phyloP scores from a whole-genome alignment of 2,113 vertebrate genomes.

The Poeciliopsis turrubarensis region DNA sequence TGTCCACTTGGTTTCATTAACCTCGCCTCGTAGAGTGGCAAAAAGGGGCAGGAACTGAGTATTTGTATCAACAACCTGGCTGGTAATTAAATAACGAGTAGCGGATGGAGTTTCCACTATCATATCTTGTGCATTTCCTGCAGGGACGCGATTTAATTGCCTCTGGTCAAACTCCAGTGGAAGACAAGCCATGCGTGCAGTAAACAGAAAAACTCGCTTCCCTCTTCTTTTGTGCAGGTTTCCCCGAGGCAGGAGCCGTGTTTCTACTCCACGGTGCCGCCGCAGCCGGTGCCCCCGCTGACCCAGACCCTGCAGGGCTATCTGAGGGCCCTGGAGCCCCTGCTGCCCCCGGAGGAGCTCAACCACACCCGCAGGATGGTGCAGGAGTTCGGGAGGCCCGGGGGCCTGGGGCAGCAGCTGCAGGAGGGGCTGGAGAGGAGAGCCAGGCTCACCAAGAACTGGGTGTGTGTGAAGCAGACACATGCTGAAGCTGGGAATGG shows the following conservation, averaged over 20 bases:
- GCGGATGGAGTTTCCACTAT: background rate
- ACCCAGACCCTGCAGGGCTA: constrained; percentile 80
- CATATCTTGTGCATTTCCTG: constrained; percentile 28
- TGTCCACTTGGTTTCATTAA: background rate
- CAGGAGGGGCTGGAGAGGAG: constrained; percentile 79
- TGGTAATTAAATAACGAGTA: background rate
- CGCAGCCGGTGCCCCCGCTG: constrained; percentile 82
- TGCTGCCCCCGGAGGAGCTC: constrained; percentile 81
- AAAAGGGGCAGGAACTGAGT: background rate
- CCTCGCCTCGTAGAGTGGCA: background rate
- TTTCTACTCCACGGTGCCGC: constrained; percentile 69
- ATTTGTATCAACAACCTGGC: background rate
- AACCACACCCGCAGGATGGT: constrained; percentile 79
- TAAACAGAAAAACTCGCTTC: background rate
- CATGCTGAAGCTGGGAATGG: background rate
- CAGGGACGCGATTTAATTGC: constrained; percentile 6
- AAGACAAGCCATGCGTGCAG: background rate
- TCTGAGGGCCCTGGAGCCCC: constrained; percentile 81
- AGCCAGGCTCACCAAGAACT: constrained; percentile 78
- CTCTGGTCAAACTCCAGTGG: constrained; percentile 15
- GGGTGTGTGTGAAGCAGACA: constrained; percentile 70
- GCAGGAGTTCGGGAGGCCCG: constrained; percentile 70
- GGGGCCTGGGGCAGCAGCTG: constrained; percentile 78
- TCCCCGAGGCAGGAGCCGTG: constrained; percentile 53
- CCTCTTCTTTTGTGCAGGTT: constrained; percentile 37